Evolutionary conservation across 2,113 vertebrate species (phyloP).

Genomic region (Bubo blakistoni): DNA sequence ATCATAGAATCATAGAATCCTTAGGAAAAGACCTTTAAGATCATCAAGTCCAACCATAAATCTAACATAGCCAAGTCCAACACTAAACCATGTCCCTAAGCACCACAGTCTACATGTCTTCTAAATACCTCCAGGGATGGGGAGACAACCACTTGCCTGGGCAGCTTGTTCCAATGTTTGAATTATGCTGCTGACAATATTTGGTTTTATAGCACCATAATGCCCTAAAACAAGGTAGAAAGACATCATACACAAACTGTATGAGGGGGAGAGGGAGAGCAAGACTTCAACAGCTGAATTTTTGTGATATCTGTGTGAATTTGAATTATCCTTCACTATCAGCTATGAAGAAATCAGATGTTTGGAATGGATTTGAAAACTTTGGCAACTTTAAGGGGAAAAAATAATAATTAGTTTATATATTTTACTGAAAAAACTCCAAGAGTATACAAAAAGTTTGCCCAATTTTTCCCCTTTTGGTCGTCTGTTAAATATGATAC

Average conservation of each 20-base stretch:
- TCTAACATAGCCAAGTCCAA: too few species aligned
- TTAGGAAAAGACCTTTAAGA: too few species aligned
- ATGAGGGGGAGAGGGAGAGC: neutral
- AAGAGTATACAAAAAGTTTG: neutral
- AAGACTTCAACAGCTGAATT: neutral
- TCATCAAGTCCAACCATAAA: too few species aligned
- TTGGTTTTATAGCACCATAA: neutral
- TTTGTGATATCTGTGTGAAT: neutral
- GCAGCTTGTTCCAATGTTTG: too few species aligned
- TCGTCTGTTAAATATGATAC: neutral
- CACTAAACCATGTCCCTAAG: too few species aligned
- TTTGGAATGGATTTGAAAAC: neutral
- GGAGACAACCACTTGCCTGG: too few species aligned
- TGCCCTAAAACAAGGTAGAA: neutral
- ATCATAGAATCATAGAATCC: too few species aligned
- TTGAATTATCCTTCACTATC: neutral
- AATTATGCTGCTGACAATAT: neutral
- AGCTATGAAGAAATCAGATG: neutral
- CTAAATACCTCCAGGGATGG: too few species aligned
- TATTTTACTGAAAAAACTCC: neutral
- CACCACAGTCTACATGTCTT: too few species aligned
- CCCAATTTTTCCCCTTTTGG: neutral
- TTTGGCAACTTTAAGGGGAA: neutral
- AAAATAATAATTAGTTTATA: neutral
- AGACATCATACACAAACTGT: neutral